These are phyloP conservation scores for Anguilla rostrata DNA, from an alignment of 2,113 vertebrate genomes.

Conservation along the genomic window DNA sequence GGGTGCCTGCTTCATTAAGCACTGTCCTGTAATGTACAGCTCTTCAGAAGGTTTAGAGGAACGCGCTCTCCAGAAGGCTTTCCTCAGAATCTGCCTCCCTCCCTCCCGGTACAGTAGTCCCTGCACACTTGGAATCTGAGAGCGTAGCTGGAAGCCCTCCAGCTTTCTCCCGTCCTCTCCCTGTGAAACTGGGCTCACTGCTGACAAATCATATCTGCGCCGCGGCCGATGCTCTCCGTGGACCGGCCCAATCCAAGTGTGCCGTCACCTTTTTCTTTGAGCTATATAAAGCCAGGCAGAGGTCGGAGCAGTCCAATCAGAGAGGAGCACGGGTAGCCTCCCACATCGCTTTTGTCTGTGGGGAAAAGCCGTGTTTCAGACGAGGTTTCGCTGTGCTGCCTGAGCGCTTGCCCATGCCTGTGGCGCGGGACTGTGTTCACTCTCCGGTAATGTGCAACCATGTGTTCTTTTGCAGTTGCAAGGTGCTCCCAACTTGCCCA, in stretches of 20 bases:
- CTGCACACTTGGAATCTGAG: neutral
- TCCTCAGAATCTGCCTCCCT: neutral
- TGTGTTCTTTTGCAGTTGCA: conserved; percentile 64
- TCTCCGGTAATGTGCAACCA: neutral
- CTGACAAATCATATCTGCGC: neutral
- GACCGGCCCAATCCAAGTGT: neutral
- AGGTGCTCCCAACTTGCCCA: conserved; percentile 68
- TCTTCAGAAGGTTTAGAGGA: neutral
- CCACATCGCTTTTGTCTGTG: neutral
- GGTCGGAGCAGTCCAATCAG: conserved; percentile 2
- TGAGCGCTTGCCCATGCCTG: neutral
- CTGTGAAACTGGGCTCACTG: neutral
- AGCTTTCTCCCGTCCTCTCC: neutral
- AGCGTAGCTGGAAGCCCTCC: neutral
- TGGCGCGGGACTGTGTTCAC: neutral
- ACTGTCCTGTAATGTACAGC: neutral
- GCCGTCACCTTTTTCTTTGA: neutral
- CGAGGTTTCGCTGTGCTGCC: neutral
- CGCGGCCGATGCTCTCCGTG: neutral
- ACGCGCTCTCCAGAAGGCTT: neutral
- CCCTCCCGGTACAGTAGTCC: neutral
- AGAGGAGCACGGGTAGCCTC: neutral
- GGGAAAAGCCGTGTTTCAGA: neutral
- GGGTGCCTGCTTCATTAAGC: neutral
- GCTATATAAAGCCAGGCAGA: neutral